phyloP scores from a whole-genome alignment of 2,888 invertebrate species.

The Drosophila cognata region DNA sequence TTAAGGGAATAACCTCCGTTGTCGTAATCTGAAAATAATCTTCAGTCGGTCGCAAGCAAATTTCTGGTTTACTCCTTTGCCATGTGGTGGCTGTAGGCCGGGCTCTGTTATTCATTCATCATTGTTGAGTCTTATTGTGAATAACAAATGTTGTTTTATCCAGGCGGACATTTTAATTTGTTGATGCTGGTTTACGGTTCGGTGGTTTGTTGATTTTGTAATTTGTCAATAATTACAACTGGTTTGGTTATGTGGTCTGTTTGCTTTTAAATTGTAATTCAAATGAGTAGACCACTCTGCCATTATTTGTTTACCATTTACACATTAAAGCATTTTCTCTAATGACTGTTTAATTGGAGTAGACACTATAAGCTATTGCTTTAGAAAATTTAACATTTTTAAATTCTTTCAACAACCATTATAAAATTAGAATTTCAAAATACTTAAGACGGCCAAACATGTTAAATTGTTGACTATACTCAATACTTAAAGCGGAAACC shows the following conservation, averaged over 20 bases:
- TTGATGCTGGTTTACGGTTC: constrained; percentile 72
- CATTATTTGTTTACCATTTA: constrained; percentile 27
- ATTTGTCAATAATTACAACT: constrained; percentile 75
- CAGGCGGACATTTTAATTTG: constrained; percentile 72
- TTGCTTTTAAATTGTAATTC: constrained; percentile 45
- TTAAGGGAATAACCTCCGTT: constrained; percentile 17
- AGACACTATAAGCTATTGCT: neutral
- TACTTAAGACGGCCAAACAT: neutral
- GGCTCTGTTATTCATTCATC: constrained; percentile 60
- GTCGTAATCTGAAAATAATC: constrained; percentile 57
- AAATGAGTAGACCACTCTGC: constrained; percentile 22
- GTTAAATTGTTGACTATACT: neutral
- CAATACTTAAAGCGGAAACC: neutral
- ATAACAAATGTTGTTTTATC: constrained; percentile 74
- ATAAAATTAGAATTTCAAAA: neutral
- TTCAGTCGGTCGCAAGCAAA: constrained; percentile 39
- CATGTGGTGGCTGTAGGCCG: constrained; percentile 10
- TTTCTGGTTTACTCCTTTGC: constrained; percentile 24
- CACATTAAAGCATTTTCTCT: neutral
- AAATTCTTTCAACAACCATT: neutral
- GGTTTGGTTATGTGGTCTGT: constrained; percentile 61
- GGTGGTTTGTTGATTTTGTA: constrained; percentile 75
- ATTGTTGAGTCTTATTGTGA: constrained; percentile 69
- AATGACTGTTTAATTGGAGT: neutral
- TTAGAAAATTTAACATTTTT: neutral